Base-by-base conservation (phyloP, 2,113 vertebrate genomes). In the Catagonus wagneri region DNA sequence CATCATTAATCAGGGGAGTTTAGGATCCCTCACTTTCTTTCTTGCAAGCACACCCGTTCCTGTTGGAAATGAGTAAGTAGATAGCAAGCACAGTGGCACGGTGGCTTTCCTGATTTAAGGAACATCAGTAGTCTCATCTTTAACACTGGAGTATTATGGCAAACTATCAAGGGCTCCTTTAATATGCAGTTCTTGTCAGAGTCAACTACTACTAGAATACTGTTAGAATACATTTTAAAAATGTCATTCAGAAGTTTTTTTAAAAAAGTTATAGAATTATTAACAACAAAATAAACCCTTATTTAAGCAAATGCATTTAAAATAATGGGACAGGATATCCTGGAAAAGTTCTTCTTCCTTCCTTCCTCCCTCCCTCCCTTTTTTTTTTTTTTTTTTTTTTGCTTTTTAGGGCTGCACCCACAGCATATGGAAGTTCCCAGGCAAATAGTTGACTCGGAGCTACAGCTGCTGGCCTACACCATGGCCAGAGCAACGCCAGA, bases 131-230 rank as follows among this genome's bases (percentile, higher is more conserved):
- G 66, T 75, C 44, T 69, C 50, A 61, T 76, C 88, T 69, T 79
- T 27, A 80, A 88, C 94, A 75, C 74, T 69, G 15, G 44, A 74
- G 61, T 61, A 8, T 34, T 2, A 68, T 0, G n/a, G 32, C 65
- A 90, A 88, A 94, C 14, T 23, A 91, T 94, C 84, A 96, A 65
- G 75, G 15, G 27, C 83, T 27, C n/a, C 87, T 93, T 29, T n/a
- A 54, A 83, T 36, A 71, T 36, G 75, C 16, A 22, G 11, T 81
- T 89, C 65, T 80, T 32, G 7, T 80, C 65, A 90, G 83, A 79
- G 19, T 87, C 69, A 61, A 83, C 75, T 91, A 54, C 22, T 36
- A 80, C 71, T 81, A 60, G 54, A 86, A 89, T 91, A 54, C 22
- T 36, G 76, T 76, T 81, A 60, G 54, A 86, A 89, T 17, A 86